These are phyloP conservation scores for Lepidocolaptes lacrymiger DNA, from an alignment of 2,797 vertebrate species.

Conservation along the genomic window DNA sequence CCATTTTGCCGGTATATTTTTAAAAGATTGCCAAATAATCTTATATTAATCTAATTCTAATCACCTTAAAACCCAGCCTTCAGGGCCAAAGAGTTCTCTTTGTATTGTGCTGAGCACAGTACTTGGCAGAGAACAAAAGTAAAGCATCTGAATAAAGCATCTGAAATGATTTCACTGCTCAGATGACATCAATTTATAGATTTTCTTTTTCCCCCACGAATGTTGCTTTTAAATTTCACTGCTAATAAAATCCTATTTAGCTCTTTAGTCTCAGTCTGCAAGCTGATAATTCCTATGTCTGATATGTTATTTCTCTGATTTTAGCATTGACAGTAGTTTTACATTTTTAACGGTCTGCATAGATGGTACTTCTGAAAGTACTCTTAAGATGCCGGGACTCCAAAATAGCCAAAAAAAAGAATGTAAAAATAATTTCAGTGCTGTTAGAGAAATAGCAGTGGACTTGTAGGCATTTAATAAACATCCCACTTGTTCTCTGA, in stretches of 20 bases:
- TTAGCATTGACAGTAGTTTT: background rate
- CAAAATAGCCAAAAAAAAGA: background rate
- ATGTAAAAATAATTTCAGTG: background rate
- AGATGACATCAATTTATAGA: conserved; percentile 6
- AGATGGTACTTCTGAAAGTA: background rate
- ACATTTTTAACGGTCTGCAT: background rate
- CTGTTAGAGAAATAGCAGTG: background rate
- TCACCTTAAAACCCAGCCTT: conserved; percentile 11
- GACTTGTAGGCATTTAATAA: background rate
- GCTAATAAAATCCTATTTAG: conserved; percentile 19
- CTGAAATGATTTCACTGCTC: conserved; percentile 11
- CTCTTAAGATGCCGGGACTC: background rate
- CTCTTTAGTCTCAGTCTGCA: background rate
- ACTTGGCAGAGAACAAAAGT: conserved; percentile 12
- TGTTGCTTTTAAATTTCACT: conserved; percentile 6
- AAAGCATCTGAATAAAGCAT: background rate
- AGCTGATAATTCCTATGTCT: background rate
- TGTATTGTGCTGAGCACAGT: background rate
- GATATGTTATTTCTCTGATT: background rate
- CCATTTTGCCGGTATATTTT: conserved; percentile 23
- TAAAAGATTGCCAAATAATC: conserved; percentile 32
- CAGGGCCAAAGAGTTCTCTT: background rate
- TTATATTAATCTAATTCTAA: conserved; percentile 45
- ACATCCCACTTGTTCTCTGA: background rate
- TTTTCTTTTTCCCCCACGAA: background rate